Evolutionary conservation across 2,797 vertebrate species (phyloP), one percentile per base, ranked within the genome.

Genomic region (Menidia menidia): DNA sequence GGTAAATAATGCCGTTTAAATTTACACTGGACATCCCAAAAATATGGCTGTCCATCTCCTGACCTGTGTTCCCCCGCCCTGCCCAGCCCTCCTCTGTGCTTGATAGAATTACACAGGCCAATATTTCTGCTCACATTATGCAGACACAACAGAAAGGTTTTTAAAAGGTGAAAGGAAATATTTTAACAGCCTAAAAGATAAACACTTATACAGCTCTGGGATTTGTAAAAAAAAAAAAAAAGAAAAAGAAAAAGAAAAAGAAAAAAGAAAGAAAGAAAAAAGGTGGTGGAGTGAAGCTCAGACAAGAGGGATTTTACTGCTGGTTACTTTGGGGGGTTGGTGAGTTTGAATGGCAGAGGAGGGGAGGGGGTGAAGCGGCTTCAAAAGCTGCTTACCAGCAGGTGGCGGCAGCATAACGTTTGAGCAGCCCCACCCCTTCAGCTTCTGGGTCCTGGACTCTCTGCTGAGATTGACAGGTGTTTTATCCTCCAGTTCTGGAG

Each of bases 351-450:
- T 90, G 89, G 90, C 89, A 92, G 88, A 76, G 77, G 59, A 79
- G 83, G 86, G 88, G 70, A 65, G 82, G 75, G 87, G 71, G 51
- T 1, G 32, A 31, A 16, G 48, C 14, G 13, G 64, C 54, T 93
- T 95, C 93, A 94, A 94, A 94, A 93, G 93, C 92, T 87, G 92
- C 88, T 91, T 93, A 93, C 95, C 95, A 95, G 95, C 95, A 95
- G 95, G 95, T 94, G 95, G 95, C 95, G 94, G 93, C 95, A 95
- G 85, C 92, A 95, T 90, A 91, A 91, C 94, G 92, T 92, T 93
- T 89, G 89, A 92, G 91, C 81, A 78, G 93, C 94, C 93, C 93
- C 94, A 94, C 93, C 93, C 94, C 84, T 90, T 83, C 86, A 88
- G 86, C 81, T 83, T 83, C 70, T 86, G 85, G 85, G 86, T 74